These are phyloP conservation scores for Hypolimnas misippus DNA, from an alignment of 2,888 invertebrate genomes.

Conservation along the genomic window DNA sequence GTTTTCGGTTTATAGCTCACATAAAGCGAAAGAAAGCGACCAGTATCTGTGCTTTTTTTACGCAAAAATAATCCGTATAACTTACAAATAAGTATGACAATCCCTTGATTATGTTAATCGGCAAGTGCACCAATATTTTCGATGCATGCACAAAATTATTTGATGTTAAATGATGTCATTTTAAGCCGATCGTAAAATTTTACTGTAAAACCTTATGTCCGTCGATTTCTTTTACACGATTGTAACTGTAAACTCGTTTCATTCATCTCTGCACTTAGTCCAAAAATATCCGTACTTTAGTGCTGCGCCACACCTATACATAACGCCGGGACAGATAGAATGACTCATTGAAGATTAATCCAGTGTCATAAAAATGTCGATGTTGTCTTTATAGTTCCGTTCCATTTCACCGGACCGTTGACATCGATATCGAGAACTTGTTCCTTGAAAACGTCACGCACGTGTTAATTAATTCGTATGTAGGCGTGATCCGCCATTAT, in stretches of 20 bases:
- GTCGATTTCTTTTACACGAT: slow-evolving; percentile 43
- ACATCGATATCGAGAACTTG: slow-evolving; percentile 72
- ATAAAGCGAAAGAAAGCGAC: slow-evolving; percentile 32
- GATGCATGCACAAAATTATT: slow-evolving; percentile 44
- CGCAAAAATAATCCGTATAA: slow-evolving; percentile 26
- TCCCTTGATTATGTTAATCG: slow-evolving; percentile 13
- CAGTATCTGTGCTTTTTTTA: slow-evolving; percentile 13
- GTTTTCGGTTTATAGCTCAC: slow-evolving; percentile 43
- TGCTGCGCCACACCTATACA: slow-evolving; percentile 53
- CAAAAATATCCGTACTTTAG: slow-evolving; percentile 40
- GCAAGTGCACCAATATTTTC: slow-evolving; percentile 15
- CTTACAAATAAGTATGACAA: slow-evolving; percentile 27
- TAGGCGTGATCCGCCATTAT: slow-evolving; percentile 77
- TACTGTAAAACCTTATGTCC: slow-evolving; percentile 47
- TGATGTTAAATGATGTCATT: slow-evolving; percentile 51
- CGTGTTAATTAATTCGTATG: slow-evolving; percentile 81
- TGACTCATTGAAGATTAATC: slow-evolving; percentile 74
- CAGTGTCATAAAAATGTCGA: slow-evolving; percentile 69
- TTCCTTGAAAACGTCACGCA: slow-evolving; percentile 64
- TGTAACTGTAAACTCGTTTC: slow-evolving; percentile 48
- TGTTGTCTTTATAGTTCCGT: slow-evolving; percentile 70
- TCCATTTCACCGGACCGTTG: slow-evolving; percentile 70
- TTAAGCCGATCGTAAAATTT: slow-evolving; percentile 47
- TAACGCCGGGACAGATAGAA: slow-evolving; percentile 47
- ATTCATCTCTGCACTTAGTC: slow-evolving; percentile 47